phyloP scores from a whole-genome alignment of 2,113 vertebrate genomes.

The Nycticebus coucang region DNA sequence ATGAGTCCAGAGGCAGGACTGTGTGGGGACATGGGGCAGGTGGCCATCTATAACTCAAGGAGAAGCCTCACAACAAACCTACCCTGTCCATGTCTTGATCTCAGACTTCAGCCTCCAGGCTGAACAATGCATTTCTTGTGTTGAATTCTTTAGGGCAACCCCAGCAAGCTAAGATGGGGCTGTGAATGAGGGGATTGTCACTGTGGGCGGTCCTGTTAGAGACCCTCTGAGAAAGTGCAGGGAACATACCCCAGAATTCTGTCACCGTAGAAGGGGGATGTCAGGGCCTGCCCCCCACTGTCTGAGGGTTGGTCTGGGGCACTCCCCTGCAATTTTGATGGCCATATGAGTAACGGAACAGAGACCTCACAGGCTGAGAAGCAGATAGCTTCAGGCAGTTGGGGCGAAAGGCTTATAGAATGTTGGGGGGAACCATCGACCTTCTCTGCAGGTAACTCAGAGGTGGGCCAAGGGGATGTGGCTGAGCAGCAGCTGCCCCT shows the following conservation, averaged over 20 bases:
- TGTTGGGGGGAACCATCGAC: background rate
- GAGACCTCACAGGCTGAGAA: background rate
- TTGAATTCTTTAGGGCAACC: background rate
- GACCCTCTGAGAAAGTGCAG: background rate
- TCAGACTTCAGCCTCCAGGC: background rate
- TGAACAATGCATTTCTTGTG: background rate
- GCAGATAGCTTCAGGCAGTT: rapidly evolving
- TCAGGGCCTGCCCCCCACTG: background rate
- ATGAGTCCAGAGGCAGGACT: background rate
- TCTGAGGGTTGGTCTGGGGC: background rate
- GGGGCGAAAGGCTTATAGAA: background rate
- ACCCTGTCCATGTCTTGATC: background rate
- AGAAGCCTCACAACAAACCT: background rate
- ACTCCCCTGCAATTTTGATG: background rate
- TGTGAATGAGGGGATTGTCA: background rate
- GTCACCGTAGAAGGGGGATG: too few relatives aligned
- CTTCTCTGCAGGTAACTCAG: background rate
- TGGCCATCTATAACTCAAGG: background rate
- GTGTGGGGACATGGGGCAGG: background rate
- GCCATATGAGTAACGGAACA: background rate
- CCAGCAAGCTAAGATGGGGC: background rate
- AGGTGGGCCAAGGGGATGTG: rapidly evolving
- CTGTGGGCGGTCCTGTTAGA: background rate
- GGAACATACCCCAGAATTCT: background rate
- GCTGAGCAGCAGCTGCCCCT: background rate